Evolutionary conservation across 2,797 vertebrate species (phyloP).

Genomic region (Diceros bicornis): DNA sequence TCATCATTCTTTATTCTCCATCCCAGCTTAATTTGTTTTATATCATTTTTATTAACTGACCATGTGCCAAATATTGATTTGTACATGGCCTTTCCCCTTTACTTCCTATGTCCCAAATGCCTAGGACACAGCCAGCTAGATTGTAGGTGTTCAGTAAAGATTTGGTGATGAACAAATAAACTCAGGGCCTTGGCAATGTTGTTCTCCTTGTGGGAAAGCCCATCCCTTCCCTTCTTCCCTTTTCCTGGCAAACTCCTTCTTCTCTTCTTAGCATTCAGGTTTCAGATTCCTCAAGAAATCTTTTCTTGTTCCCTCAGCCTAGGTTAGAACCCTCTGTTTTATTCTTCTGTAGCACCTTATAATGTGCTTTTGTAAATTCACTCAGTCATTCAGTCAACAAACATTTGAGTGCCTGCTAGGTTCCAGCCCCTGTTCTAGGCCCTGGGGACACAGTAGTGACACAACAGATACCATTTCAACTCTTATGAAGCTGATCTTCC

Average conservation of each 20-base stretch:
- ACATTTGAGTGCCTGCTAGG: no score
- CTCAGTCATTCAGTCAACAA: neutral
- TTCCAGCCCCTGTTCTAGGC: neutral
- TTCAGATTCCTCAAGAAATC: slow-evolving; percentile 7
- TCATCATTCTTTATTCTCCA: neutral
- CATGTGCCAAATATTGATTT: neutral
- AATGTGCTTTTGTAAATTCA: neutral
- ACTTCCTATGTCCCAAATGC: neutral
- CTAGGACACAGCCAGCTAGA: neutral
- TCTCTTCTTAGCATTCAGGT: neutral
- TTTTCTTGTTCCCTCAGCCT: neutral
- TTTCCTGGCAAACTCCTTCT: neutral
- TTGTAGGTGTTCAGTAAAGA: neutral
- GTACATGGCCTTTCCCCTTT: neutral
- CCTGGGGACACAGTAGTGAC: neutral
- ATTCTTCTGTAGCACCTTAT: neutral
- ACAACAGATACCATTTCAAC: rapidly evolving
- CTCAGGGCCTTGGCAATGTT: neutral
- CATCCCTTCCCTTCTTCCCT: neutral
- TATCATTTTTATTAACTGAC: neutral
- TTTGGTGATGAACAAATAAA: neutral
- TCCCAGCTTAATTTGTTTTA: neutral
- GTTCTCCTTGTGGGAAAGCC: neutral
- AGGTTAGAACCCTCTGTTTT: neutral
- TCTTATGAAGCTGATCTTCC: neutral